A percentile compares a stretch with the other conserved stretches of the same genome.
These are phyloP conservation scores for Pelusios castaneus DNA, from an alignment of 2,113 vertebrate genomes.

Conservation along the genomic window DNA sequence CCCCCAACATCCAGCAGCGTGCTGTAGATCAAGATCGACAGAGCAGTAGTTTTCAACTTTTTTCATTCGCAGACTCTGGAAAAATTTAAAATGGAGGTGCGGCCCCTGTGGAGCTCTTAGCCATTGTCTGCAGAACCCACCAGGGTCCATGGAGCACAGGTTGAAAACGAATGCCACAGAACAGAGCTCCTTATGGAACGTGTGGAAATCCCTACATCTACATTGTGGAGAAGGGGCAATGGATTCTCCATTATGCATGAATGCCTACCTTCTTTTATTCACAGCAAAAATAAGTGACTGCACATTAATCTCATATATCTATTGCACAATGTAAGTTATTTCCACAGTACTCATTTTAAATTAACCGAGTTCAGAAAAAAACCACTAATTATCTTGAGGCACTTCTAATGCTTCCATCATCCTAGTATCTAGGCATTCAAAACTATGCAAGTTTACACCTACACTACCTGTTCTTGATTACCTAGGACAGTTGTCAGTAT, in stretches of 20 bases:
- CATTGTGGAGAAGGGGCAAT: background rate
- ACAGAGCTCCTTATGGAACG: fast-evolving
- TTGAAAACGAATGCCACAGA: background rate
- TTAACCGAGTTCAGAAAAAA: background rate
- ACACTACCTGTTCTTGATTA: background rate
- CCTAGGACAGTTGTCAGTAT: background rate
- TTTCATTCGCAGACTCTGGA: too few species aligned
- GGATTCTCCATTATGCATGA: background rate
- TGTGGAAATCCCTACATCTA: background rate
- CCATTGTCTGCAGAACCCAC: too few species aligned
- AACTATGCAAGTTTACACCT: background rate
- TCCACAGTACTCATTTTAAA: background rate
- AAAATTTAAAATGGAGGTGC: too few species aligned
- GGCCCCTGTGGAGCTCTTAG: too few species aligned
- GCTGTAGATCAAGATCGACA: background rate
- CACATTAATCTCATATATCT: background rate
- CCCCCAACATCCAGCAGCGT: background rate
- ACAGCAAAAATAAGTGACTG: background rate
- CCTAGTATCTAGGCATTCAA: background rate
- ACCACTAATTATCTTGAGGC: background rate
- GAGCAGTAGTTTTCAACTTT: too few species aligned
- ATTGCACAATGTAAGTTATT: background rate
- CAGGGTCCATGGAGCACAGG: too few species aligned
- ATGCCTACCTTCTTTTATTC: background rate
- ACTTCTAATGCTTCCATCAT: background rate